Conservation (phyloP, 2,888 invertebrate genomes). For the Ischnura elegans region DNA sequence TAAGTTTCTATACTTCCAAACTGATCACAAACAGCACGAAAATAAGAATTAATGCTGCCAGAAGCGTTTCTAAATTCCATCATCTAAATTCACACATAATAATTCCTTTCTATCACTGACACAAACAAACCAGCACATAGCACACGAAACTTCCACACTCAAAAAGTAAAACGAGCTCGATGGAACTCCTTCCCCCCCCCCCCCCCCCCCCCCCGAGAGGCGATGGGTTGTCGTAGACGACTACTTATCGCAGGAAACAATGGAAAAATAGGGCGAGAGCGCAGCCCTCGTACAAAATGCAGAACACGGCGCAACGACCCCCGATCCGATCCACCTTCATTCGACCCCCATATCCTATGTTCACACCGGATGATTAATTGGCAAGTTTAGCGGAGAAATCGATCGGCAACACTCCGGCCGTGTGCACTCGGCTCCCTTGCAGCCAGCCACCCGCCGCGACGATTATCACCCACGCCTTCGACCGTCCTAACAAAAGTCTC, state of each 20-base stretch:
- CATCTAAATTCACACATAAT: too few species aligned
- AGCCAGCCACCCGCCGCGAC: constrained; percentile 31
- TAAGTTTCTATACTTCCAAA: too few species aligned
- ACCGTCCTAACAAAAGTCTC: not conserved
- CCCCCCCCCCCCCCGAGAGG: too few species aligned
- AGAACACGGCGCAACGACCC: not conserved
- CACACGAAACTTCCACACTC: too few species aligned
- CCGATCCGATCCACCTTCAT: constrained; percentile 27
- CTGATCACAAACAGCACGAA: too few species aligned
- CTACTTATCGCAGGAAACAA: not conserved
- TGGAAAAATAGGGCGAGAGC: not conserved
- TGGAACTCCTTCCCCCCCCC: too few species aligned
- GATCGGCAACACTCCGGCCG: not conserved
- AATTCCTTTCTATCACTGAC: too few species aligned
- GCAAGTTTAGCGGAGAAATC: constrained; percentile 33
- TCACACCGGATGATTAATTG: constrained; percentile 34
- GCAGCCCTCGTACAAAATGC: not conserved
- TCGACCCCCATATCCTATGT: not conserved
- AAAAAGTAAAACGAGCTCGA: too few species aligned
- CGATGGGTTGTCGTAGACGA: too few species aligned
- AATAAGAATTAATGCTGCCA: too few species aligned
- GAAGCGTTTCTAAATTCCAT: too few species aligned
- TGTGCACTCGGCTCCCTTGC: not conserved
- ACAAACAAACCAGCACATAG: too few species aligned
- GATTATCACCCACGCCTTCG: not conserved